phyloP scores from a whole-genome alignment of 2,113 vertebrate genomes.

The Gymnobelideus leadbeateri region DNA sequence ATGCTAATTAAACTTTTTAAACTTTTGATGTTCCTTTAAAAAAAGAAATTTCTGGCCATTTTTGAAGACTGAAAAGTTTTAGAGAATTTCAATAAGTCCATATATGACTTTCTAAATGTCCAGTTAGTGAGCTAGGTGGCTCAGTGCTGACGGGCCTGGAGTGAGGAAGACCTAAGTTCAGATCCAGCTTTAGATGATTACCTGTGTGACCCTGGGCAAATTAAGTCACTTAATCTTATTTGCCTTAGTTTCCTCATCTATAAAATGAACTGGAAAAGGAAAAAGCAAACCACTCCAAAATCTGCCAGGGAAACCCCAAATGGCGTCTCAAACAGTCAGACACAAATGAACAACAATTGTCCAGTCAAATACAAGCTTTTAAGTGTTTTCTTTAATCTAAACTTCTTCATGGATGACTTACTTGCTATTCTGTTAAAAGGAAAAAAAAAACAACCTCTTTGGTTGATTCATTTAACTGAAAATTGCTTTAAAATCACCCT shows the following conservation, averaged over 20 bases:
- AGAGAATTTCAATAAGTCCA: conserved; percentile 25
- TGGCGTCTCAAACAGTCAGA: not conserved
- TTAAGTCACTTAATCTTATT: not conserved
- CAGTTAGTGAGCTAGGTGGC: too few species aligned
- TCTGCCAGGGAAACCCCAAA: not conserved
- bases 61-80: conserved; percentile 31
- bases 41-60: conserved; percentile 5
- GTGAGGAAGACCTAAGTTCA: too few species aligned
- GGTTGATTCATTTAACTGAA: conserved; percentile 40
- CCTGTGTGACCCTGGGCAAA: not conserved
- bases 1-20: not conserved
- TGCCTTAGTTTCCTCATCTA: not conserved
- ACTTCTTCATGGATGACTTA: conserved; percentile 38
- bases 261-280: not conserved
- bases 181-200: not conserved
- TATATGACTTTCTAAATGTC: conserved; percentile 19
- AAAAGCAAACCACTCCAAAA: not conserved
- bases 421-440: conserved; percentile 42
- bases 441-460: conserved; percentile 18
- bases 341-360: not conserved
- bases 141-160: too few species aligned
- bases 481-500: conserved; percentile 20
- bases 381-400: conserved; percentile 43
- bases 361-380: not conserved
- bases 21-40: not conserved